Percentiles rank a stretch among this genome's conserved stretches.
phyloP scores from a whole-genome alignment of 2,797 vertebrate species.

The Morus bassanus region DNA sequence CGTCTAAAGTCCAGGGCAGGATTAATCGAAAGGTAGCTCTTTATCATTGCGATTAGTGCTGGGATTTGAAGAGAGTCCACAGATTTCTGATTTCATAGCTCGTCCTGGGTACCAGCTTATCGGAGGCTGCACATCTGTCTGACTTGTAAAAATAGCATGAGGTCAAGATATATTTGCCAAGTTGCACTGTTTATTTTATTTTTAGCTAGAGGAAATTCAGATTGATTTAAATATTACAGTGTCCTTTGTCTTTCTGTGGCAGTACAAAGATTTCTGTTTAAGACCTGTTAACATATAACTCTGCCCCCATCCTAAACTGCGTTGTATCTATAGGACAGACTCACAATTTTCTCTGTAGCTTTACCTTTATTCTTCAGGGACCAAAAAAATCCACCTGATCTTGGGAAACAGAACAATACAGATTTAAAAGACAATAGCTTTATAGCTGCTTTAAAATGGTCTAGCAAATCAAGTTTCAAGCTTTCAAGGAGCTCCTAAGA shows the following conservation, averaged over 20 bases:
- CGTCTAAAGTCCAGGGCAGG: conserved; percentile 74
- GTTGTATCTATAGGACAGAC: neutral
- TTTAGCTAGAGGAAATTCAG: conserved; percentile 59
- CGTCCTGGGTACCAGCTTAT: conserved; percentile 51
- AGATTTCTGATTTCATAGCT: conserved; percentile 71
- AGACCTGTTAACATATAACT: neutral
- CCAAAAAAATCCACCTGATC: neutral
- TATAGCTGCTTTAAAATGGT: neutral
- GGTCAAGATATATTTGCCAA: conserved; percentile 66
- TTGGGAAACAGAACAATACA: neutral
- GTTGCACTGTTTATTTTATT: conserved; percentile 55
- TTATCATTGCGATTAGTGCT: conserved; percentile 73
- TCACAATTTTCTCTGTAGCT: neutral
- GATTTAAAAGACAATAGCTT: neutral
- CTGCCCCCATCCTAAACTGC: neutral
- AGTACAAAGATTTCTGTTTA: conserved; percentile 12
- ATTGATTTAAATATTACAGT: conserved; percentile 53
- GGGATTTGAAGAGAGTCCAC: conserved; percentile 73
- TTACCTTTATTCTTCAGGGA: neutral
- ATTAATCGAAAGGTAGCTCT: conserved; percentile 80
- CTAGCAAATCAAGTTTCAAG: neutral
- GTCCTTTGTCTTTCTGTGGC: conserved; percentile 22
- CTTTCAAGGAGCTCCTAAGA: neutral
- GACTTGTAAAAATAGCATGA: conserved; percentile 72
- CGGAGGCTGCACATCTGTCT: conserved; percentile 61